Evolutionary conservation across 2,113 vertebrate species (phyloP), one percentile per base, ranked within the genome.

Genomic region (Eclectus roratus): DNA sequence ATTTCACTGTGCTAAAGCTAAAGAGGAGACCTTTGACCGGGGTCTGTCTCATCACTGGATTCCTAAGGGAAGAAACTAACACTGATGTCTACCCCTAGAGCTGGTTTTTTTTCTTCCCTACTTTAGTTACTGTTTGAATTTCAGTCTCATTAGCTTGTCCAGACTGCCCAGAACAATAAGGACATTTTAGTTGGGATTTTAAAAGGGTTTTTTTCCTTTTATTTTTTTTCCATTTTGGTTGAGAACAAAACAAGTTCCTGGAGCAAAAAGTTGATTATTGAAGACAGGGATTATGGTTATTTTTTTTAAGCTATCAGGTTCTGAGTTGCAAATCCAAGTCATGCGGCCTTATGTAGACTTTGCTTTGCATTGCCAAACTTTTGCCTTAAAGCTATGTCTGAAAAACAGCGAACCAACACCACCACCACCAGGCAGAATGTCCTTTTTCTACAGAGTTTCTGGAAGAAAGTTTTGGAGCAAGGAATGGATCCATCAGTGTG

Each of bases 301-400:
- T 66, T 85, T 79, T 81, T 79, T 49, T 12, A 92, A 96, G 96
- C 96, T 97, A 95, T 97, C 98, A 97, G 89, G 85, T 96, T 96
- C 96, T 93, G 94, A 97, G 92, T 96, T 95, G 97, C 97, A 97
- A 96, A 96, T 86, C 97, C 97, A 97, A 94, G 95, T 98, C 98
- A 98, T 96, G 98, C 98, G 98, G 99, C 99, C 99, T 99, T 99
- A 99, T 83, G 98, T 99, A 99, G 98, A 98, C 98, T 98, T 97
- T 92, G 98, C 98, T 98, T 98, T 97, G 97, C 98, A 98, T 98
- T 98, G 98, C 98, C 98, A 98, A 98, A 97, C 92, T 98, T 99
- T 97, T 98, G 99, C 99, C 99, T 99, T 99, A 99, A 96, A 99
- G 77, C 98, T 98, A 96, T 94, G 96, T 98, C 97, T 90, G 88